A percentile compares a stretch with the other conserved stretches of the same genome.
Evolutionary conservation across 2,797 vertebrate genomes (phyloP).

Genomic region (Phalanger gymnotis): DNA sequence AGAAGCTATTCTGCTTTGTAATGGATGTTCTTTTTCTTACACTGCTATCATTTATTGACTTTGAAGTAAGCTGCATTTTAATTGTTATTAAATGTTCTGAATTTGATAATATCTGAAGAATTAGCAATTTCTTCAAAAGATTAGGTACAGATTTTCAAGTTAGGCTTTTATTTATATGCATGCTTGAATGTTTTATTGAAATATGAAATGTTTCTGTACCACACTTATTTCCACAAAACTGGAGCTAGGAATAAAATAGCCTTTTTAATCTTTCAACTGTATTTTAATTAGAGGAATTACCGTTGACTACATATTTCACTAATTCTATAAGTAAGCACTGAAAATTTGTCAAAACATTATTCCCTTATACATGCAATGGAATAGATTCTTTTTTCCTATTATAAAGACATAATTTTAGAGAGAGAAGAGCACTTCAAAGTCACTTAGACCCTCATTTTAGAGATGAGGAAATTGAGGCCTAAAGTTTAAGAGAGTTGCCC

Average conservation of each 20-base stretch:
- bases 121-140: background rate
- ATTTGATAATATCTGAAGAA: background rate
- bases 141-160: background rate
- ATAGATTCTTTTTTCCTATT: background rate
- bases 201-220: background rate
- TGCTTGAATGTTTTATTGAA: background rate
- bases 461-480: background rate
- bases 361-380: background rate
- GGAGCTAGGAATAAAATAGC: background rate
- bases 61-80: background rate
- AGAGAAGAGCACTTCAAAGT: background rate
- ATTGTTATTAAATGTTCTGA: background rate
- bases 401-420: background rate
- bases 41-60: background rate
- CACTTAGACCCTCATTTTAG: background rate
- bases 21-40: background rate
- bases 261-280: background rate
- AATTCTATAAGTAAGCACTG: background rate
- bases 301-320: background rate
- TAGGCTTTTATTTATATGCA: background rate
- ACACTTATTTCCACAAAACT: background rate
- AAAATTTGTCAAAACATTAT: background rate
- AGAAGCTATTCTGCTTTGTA: background rate
- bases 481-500: background rate
- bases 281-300: background rate